Percentiles rank a stretch among this genome's conserved stretches.
Evolutionary conservation across 1,140 invertebrate species (phyloP).

Genomic region (Zaprionus lachaisei): DNA sequence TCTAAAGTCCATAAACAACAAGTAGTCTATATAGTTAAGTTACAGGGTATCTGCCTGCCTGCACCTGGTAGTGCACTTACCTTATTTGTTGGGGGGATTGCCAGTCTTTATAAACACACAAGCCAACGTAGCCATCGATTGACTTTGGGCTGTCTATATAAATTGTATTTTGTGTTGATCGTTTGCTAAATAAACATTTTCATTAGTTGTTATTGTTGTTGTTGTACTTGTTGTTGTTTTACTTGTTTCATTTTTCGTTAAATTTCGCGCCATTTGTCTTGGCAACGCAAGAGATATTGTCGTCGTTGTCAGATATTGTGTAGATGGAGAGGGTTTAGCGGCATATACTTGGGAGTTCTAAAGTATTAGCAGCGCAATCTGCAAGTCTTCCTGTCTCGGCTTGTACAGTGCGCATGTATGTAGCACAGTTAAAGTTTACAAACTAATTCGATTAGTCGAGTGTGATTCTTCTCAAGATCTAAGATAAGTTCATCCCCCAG

Average conservation of each 20-base stretch:
- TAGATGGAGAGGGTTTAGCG: neutral
- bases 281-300: neutral
- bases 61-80: neutral
- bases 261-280: constrained; percentile 32
- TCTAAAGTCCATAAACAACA: neutral
- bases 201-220: constrained; percentile 22
- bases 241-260: constrained; percentile 28
- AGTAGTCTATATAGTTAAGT: no score
- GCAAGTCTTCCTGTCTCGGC: neutral
- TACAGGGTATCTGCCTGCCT: constrained; percentile 15
- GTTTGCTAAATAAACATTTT: constrained; percentile 82
- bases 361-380: neutral
- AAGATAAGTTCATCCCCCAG: neutral
- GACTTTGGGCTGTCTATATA: constrained; percentile 79
- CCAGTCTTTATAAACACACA: constrained; percentile 53
- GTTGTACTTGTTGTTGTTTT: constrained; percentile 24
- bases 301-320: neutral
- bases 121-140: constrained; percentile 62
- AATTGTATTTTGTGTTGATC: constrained; percentile 77
- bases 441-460: constrained; percentile 1
- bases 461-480: constrained; percentile 1
- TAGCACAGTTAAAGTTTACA: neutral
- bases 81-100: constrained; percentile 50
- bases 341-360: neutral
- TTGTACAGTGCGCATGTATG: neutral